Base-by-base conservation (phyloP, 1,140 invertebrate species). In the Drosophila arizonae region DNA sequence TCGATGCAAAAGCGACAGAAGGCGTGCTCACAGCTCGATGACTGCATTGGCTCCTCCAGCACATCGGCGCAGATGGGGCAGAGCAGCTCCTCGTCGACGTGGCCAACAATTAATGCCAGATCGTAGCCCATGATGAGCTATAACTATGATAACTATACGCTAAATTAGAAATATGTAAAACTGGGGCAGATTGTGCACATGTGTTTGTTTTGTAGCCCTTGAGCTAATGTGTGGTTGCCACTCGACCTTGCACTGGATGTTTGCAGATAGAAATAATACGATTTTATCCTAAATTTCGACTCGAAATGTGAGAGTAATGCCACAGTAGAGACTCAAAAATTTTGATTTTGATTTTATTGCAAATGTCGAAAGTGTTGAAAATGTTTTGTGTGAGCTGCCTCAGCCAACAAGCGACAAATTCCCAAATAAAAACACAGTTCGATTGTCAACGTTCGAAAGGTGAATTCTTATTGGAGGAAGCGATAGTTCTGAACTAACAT, bases 31-130 rank as follows among this genome's bases (percentile, higher is more conserved):
- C 82, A 87, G 46, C 36, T 26, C 0, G 54, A 50, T 0, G 82
- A 87, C 6, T 87, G 82, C 51, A 88, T 60, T 0, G 82, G 82
- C 3, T 74, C 66, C 69, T 87, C 82, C n/a, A 87, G 60, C 3
- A 87, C 76, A 39, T 88, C 84, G 0, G 76, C 46, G 10, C 82
- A 87, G 5, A 87, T 87, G 3, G 82, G 82, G 5, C 82, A 87
- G 1, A 88, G 48, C 0, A 87, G 67, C 61, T 87, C 82, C 57
- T 88, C 79, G 48, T 87, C 82, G 30, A 88, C 79, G 9, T 67
- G 48, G 1, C 82, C 82, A 36, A 82, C 58, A 66, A 86, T 81
- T 9, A 60, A 24, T 8, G 26, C 55, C 1, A 87, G 26, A 72
- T 86, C 81, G 13, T 72, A 86, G 54, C 81, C 81, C 81, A 86